Percentiles rank a stretch among this genome's conserved stretches.
Evolutionary conservation across 2,888 invertebrate species (phyloP).

Genomic region (Chesias legatella): DNA sequence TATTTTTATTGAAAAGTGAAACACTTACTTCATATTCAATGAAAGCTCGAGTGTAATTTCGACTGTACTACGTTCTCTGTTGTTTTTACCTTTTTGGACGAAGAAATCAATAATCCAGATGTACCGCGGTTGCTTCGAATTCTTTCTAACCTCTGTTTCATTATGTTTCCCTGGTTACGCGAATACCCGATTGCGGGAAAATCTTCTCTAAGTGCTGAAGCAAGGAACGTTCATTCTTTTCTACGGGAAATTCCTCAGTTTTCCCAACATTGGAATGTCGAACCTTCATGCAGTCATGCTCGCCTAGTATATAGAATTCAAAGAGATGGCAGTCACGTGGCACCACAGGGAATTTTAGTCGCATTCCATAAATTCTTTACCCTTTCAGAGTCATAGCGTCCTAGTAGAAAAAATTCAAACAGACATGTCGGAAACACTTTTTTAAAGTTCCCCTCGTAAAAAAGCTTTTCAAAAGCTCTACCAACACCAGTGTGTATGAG

Average conservation of each 20-base stretch:
- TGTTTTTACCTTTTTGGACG: too few species aligned
- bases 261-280: conserved; percentile 4
- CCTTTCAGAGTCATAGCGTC: conserved; percentile 47
- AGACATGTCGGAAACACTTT: conserved; percentile 69
- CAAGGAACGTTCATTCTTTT: conserved; percentile 28
- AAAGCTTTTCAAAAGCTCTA: conserved; percentile 57
- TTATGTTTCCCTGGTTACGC: conserved; percentile 61
- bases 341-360: conserved; percentile 34
- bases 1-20: too few species aligned
- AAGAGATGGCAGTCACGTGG: conserved; percentile 10
- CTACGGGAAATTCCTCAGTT: conserved; percentile 13
- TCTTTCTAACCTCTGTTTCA: conserved; percentile 34
- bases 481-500: conserved; percentile 31
- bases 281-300: conserved; percentile 1
- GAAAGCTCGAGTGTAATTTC: too few species aligned
- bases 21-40: too few species aligned
- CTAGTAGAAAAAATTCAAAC: conserved; percentile 74
- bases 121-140: conserved; percentile 44
- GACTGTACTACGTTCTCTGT: too few species aligned
- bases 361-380: conserved; percentile 58
- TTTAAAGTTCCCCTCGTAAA: conserved; percentile 59
- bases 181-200: conserved; percentile 79
- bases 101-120: too few species aligned
- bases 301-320: conserved; percentile 18
- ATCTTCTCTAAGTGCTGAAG: conserved; percentile 63